Base-by-base conservation (phyloP, 2,113 vertebrate species). In the Myotis davidii region DNA sequence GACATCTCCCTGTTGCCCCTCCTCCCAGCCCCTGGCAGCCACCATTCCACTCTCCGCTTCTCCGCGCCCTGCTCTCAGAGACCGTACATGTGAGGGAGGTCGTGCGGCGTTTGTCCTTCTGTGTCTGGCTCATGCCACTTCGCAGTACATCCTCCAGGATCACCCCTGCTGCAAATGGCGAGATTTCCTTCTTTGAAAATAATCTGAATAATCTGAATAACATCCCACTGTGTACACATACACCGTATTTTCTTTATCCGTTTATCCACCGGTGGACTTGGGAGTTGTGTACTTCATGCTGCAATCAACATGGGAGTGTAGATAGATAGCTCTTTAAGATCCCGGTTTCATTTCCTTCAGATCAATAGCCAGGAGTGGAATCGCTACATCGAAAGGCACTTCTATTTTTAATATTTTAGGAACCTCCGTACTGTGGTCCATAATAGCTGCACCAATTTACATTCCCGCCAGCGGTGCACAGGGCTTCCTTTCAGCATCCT, bases 61-160 rank as follows among this genome's bases (percentile, higher is more conserved):
- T 54, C 0, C 1, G 23, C n/a, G 72, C 27, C 34, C n/a, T 34
- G 6, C 29, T 8, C 0, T 64, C 9, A n/a, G 9, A 45, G 61
- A 45, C 70, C 8, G 23, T 5, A n/a, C 50, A 3, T 1, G 9
- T 3, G 48, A 39, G 13, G 18, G 50, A 61, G 5, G 25, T 27
- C n/a, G 12, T 6, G 32, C 13, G 48, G 59, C 9, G 2, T 16
- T 61, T 23, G 64, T n/a, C n/a, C 32, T 76, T 54, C 27, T 16
- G 79, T 25, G 42, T 34, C 73, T 52, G 81, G 25, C 9, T 61
- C 27, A 42, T 23, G 70, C 27, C 93, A 12, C 29, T 74, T 42
- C 42, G 45, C 13, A 6, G 34, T 27, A 27, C 39, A 39, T 2
- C n/a, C 64, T 13, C 39, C 37, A 25, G 10, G 9, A 39, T 50